Base-by-base conservation (phyloP, 2,888 invertebrate species). In the Melanostoma scalare region DNA sequence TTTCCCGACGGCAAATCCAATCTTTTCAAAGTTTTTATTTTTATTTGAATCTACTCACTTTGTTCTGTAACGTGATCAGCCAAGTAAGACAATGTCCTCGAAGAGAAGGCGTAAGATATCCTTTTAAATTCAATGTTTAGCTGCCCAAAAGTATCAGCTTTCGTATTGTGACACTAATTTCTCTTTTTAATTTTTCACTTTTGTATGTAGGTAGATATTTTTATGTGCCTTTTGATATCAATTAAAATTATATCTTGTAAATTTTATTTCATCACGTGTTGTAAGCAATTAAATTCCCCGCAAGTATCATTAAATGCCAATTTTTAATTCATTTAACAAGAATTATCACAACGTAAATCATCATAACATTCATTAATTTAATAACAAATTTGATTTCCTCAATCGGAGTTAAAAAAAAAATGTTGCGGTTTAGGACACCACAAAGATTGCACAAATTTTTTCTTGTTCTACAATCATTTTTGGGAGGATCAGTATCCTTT, bases 341-440 rank as follows among this genome's bases (percentile, higher is more conserved):
- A 68, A 81, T 61, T 81, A 81, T 81, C 74, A 82, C 82, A 77
- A 68, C 36, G 10, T 63, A 68, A 82, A 61, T 30, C 40, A 20
- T 20, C 20, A 20, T 20, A 20, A 50, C 36, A 63, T 58, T 50
- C 10, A 58, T 55, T 5, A 20, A 55, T 53, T 20, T 48, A 35
- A 35, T 63, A n/a, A 31, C 33, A 42, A 42, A 52, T 35, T 35
- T 6, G 10, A 53, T 31, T 58, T 60, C 4, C 48, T 42, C 35
- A 35, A 10, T 44, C 61, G 61, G 38, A 68, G 61, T 69, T 72
- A 69, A 33, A 58, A 69, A 79, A 20, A 20, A 20, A 20, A 20
- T 68, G 74, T 79, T 63, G 56, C 31, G 48, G 46, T 56, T 52
- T 30, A 30, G 40, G 52, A 60, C 69, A 69, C 63, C 30, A 42